Conservation (phyloP, 2,797 vertebrate genomes). For the Takifugu rubripes region DNA sequence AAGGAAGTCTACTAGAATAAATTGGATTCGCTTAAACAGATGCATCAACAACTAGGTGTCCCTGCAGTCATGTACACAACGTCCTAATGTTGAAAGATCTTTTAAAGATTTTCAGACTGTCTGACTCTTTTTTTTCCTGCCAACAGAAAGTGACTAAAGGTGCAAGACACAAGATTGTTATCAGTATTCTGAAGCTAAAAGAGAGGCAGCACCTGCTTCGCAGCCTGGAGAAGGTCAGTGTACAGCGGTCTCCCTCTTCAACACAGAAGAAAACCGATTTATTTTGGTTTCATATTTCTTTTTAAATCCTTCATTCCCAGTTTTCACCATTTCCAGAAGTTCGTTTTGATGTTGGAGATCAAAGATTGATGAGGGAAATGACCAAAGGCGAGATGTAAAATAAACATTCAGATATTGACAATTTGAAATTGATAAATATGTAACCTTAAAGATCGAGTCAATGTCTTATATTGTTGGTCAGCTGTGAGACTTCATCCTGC, state of each 20-base stretch:
- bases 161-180: constrained; percentile 96
- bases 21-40: background rate
- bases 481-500: no score
- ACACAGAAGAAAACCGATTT: background rate
- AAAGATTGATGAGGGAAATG: no score
- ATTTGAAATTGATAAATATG: no score
- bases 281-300: background rate
- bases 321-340: no score
- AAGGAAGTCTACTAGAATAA: background rate
- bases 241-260: background rate
- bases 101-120: no score
- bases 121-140: constrained; percentile 2
- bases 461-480: constrained; percentile 19
- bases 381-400: no score
- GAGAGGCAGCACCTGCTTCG: constrained; percentile 93
- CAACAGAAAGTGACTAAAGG: constrained; percentile 97
- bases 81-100: background rate
- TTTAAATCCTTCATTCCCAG: background rate
- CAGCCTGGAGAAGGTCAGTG: constrained; percentile 92
- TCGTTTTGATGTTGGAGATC: no score
- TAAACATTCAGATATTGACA: no score
- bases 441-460: background rate
- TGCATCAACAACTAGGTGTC: no score
- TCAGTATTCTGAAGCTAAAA: constrained; percentile 98
- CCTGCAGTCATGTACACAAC: no score